Evolutionary conservation across 2,797 vertebrate species (phyloP), one percentile per base, ranked within the genome.

Genomic region (Erpetoichthys calabaricus): DNA sequence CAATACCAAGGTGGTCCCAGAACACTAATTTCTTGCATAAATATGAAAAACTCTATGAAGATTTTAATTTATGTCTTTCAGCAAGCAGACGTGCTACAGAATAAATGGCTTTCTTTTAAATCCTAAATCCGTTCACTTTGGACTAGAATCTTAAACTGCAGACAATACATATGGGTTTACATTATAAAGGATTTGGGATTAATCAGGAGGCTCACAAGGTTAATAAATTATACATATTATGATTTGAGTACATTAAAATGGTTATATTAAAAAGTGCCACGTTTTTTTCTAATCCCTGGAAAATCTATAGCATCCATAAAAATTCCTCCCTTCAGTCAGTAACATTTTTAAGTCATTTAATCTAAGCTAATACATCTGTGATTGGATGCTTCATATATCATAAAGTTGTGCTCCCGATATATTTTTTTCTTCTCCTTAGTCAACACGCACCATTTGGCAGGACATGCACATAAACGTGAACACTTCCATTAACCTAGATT

Each of bases 171-270:
- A 79, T 66, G 70, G 69, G 83, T 73, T 82, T 81, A 63, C 65
- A 76, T 73, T 76, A 71, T 67, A 79, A 66, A 68, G 71, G 67
- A 75, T 67, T 72, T 77, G 68, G 73, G 78, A 78, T 78, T 70
- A 71, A 5, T 81, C 80, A 83, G 78, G 73, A 84, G 81, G 82
- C 85, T 81, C 78, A 85, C 75, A 82, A 80, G 69, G 75, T 75
- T 83, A 81, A 87, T 86, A 89, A 87, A 84, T 87, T 85, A 89
- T 84, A 89, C 80, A 84, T 69, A 65, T 76, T 78, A 80, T 72
- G 72, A 46, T 6, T 73, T 78, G 68, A 79, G 75, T 81, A 88
- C 82, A 88, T 78, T 75, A 77, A 76, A 77, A 84, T 62, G 68
- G 73, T 79, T 79, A 72, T 71, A 71, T 69, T 76, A 72, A 75